Evolutionary conservation across 2,113 vertebrate genomes (phyloP).

Genomic region (Jaculus jaculus): DNA sequence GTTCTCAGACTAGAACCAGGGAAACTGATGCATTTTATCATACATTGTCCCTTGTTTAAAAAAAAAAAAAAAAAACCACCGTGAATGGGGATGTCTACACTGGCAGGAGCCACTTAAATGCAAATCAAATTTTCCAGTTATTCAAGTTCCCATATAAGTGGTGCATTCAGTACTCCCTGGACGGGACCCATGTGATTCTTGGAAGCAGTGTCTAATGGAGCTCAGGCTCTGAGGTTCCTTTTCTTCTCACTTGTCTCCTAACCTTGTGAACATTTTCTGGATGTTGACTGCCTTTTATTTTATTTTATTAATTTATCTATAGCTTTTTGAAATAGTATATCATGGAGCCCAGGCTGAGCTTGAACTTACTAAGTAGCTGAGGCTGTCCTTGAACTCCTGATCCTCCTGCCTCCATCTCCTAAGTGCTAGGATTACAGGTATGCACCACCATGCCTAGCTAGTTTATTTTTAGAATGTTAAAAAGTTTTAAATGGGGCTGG

Average conservation of each 20-base stretch:
- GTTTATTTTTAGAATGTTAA: no score
- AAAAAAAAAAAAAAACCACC: not conserved
- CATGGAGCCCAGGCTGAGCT: no score
- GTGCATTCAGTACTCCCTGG: not conserved
- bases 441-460: no score
- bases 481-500: no score
- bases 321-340: no score
- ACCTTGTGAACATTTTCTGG: not conserved
- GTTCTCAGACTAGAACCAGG: not conserved
- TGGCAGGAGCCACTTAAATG: conserved; percentile 1
- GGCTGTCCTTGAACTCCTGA: no score
- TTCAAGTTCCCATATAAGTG: conserved; percentile 34
- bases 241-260: not conserved
- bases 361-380: no score
- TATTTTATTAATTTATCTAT: no score
- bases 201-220: not conserved
- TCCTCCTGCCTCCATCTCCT: no score
- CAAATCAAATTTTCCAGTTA: conserved; percentile 35
- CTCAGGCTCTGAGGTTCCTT: not conserved
- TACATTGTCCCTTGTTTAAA: not conserved
- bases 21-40: not conserved
- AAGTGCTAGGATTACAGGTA: no score
- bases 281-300: not conserved
- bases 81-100: not conserved
- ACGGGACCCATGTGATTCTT: not conserved